Conservation (phyloP, 2,113 vertebrate species). For the Genyomyrus donnyi region DNA sequence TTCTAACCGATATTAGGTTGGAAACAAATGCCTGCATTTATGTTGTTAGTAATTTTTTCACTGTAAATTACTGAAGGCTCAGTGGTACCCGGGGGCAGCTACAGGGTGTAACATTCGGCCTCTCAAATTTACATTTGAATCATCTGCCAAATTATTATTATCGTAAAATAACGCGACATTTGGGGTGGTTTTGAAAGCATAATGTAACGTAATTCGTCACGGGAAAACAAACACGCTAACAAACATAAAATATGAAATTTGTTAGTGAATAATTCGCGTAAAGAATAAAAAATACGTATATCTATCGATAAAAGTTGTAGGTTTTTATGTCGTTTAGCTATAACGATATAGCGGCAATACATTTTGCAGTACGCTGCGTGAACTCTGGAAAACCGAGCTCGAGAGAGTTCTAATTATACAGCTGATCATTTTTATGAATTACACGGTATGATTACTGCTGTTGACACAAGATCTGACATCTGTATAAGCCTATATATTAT, state of each 20-base stretch:
- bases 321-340: not conserved
- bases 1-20: not conserved
- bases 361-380: not conserved
- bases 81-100: not conserved
- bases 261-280: not conserved
- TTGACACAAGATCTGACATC: not conserved
- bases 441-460: conserved; percentile 18
- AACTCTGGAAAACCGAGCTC: not conserved
- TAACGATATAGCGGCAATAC: not conserved
- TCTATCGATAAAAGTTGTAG: not conserved
- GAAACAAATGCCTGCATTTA: not conserved
- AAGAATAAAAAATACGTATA: not conserved
- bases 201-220: not conserved
- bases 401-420: not conserved
- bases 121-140: not conserved
- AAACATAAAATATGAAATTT: not conserved
- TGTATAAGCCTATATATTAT: conserved; percentile 3
- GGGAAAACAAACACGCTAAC: not conserved
- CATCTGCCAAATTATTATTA: not conserved
- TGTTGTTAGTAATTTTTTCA: not conserved
- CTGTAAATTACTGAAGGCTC: not conserved
- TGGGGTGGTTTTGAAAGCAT: not conserved
- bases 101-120: not conserved
- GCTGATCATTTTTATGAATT: not conserved
- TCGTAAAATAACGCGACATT: not conserved